A percentile compares a stretch with the other conserved stretches of the same genome.
Conservation (phyloP, 2,888 invertebrate genomes). For the Arrhopalites spinosus region DNA sequence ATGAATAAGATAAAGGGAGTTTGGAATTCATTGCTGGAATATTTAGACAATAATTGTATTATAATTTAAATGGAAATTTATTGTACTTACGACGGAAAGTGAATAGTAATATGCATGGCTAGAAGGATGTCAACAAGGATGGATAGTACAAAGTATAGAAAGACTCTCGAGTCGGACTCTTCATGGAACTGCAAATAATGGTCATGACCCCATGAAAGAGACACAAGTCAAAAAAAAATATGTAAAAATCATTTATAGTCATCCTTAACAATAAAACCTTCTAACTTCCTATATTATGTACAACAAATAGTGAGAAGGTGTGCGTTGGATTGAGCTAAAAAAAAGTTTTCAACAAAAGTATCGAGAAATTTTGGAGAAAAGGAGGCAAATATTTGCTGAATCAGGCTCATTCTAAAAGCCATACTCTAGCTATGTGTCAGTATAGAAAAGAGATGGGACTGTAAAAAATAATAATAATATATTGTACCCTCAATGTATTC, state of each 20-base stretch:
- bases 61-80: too few species aligned
- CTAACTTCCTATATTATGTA: too few species aligned
- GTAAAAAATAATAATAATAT: too few species aligned
- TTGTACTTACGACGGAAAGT: constrained; percentile 35
- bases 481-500: neutral
- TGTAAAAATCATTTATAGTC: too few species aligned
- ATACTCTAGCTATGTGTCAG: neutral
- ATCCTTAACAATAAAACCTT: too few species aligned
- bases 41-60: too few species aligned
- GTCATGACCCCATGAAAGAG: neutral
- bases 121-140: constrained; percentile 39
- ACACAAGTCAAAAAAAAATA: too few species aligned
- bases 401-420: neutral
- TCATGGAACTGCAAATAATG: constrained; percentile 29
- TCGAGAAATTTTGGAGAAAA: constrained; percentile 26
- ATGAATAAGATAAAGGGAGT: too few species aligned
- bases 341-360: constrained; percentile 31
- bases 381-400: constrained; percentile 34
- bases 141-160: constrained; percentile 41
- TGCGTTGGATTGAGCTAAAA: constrained; percentile 9
- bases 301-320: neutral
- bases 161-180: constrained; percentile 33
- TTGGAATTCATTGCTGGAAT: too few species aligned
- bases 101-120: constrained; percentile 32
- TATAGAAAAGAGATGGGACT: neutral